These are phyloP conservation scores for Protophormia terraenovae DNA, from an alignment of 2,888 invertebrate genomes.

Conservation along the genomic window DNA sequence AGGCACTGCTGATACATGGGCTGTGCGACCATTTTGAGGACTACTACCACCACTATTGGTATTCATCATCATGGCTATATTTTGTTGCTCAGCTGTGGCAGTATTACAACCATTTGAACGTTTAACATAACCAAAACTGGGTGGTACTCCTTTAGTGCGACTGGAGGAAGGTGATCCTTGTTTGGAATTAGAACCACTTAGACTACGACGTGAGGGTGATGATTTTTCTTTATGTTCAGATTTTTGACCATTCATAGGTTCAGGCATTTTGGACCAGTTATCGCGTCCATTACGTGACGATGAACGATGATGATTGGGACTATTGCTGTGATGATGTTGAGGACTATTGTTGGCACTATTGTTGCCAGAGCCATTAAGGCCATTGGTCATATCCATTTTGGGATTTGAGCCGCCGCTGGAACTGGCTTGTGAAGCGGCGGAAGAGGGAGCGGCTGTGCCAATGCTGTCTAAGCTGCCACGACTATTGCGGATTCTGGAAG, in stretches of 20 bases:
- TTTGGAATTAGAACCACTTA: conserved; percentile 75
- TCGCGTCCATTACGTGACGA: conserved; percentile 77
- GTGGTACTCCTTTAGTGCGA: conserved; percentile 89
- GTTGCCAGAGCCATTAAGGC: conserved; percentile 55
- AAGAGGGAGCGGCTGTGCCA: conserved; percentile 79
- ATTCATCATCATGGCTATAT: conserved; percentile 78
- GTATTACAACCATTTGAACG: conserved; percentile 85
- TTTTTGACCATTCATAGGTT: conserved; percentile 78
- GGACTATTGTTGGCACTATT: conserved; percentile 68
- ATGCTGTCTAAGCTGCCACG: conserved; percentile 81
- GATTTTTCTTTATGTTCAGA: conserved; percentile 80
- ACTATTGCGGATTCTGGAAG: conserved; percentile 80
- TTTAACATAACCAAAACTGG: conserved; percentile 93
- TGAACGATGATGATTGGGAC: conserved; percentile 69
- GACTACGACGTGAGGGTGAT: conserved; percentile 78
- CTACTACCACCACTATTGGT: conserved; percentile 68
- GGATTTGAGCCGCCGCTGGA: conserved; percentile 73
- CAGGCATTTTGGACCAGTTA: conserved; percentile 81
- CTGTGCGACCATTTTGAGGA: conserved; percentile 83
- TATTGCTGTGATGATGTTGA: conserved; percentile 70
- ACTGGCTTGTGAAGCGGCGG: conserved; percentile 78
- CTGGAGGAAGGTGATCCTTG: conserved; percentile 76
- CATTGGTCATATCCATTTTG: conserved; percentile 74
- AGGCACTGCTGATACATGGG: conserved; percentile 92
- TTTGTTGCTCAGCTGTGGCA: conserved; percentile 80